phyloP scores from a whole-genome alignment of 2,113 vertebrate species.

The Calidris pygmaea region DNA sequence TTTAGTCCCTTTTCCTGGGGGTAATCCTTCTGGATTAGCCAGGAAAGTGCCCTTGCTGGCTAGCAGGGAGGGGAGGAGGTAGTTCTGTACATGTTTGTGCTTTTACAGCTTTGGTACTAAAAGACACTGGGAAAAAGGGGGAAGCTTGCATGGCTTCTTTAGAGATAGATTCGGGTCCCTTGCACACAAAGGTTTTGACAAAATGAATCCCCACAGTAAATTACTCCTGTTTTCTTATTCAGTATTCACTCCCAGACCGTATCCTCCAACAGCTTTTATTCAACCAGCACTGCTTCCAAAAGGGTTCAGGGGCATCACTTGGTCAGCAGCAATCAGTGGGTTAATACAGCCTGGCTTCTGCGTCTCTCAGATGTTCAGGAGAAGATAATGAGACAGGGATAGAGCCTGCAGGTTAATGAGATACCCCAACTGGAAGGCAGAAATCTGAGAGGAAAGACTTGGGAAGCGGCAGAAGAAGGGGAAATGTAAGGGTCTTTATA shows the following conservation, averaged over 20 bases:
- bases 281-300: background rate
- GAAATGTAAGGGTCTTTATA: background rate
- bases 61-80: background rate
- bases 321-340: conserved; percentile 20
- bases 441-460: background rate
- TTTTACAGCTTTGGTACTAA: background rate
- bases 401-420: conserved; percentile 38
- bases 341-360: conserved; percentile 23
- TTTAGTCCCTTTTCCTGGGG: background rate
- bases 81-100: background rate
- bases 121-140: background rate
- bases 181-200: background rate
- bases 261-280: background rate
- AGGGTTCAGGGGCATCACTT: background rate
- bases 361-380: background rate
- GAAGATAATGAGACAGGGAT: conserved; percentile 26
- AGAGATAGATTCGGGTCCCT: background rate
- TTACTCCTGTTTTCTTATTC: background rate
- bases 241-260: background rate
- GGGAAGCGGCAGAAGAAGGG: background rate
- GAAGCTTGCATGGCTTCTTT: background rate
- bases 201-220: background rate
- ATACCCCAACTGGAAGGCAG: conserved; percentile 9
- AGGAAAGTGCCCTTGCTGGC: background rate
- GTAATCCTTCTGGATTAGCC: background rate